phyloP scores from a whole-genome alignment of 2,797 vertebrate species.

The Xiphorhynchus erythropygius region DNA sequence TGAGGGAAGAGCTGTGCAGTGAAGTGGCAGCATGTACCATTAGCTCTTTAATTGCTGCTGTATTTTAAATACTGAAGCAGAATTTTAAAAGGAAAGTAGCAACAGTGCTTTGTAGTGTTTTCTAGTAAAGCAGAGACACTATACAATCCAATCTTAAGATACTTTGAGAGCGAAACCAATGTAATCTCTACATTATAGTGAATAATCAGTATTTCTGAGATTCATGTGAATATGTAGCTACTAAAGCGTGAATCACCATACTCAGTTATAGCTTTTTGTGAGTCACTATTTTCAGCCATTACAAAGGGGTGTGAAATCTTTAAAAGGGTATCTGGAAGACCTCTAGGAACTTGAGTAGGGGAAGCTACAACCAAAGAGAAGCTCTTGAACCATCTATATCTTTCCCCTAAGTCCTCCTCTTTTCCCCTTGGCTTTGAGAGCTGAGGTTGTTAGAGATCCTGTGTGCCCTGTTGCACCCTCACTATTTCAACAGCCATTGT shows the following conservation, averaged over 20 bases:
- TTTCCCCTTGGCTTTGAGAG: not conserved
- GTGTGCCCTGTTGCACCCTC: not conserved
- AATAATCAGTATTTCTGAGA: not conserved
- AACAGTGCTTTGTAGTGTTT: not conserved
- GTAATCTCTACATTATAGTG: not conserved
- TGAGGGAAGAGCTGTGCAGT: slow-evolving; percentile 6
- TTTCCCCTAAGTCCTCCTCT: not conserved
- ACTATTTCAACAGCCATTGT: not conserved
- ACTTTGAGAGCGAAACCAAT: not conserved
- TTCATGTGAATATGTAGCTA: not conserved
- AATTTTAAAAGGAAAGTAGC: not conserved
- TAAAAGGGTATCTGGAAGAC: not conserved
- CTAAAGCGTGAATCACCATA: not conserved
- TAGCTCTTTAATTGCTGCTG: slow-evolving; percentile 24
- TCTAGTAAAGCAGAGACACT: not conserved
- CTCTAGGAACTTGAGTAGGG: not conserved
- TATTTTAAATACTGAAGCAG: not conserved
- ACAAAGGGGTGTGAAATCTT: not conserved
- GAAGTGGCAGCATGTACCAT: not conserved
- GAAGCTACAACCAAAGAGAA: not conserved
- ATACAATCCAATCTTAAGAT: not conserved
- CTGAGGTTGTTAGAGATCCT: not conserved
- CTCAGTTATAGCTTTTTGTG: not conserved
- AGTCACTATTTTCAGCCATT: not conserved
- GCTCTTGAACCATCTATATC: not conserved